Percentiles rank a stretch among this genome's conserved stretches.
These are phyloP conservation scores for Volucella inflata DNA, from an alignment of 2,888 invertebrate species.

Conservation along the genomic window DNA sequence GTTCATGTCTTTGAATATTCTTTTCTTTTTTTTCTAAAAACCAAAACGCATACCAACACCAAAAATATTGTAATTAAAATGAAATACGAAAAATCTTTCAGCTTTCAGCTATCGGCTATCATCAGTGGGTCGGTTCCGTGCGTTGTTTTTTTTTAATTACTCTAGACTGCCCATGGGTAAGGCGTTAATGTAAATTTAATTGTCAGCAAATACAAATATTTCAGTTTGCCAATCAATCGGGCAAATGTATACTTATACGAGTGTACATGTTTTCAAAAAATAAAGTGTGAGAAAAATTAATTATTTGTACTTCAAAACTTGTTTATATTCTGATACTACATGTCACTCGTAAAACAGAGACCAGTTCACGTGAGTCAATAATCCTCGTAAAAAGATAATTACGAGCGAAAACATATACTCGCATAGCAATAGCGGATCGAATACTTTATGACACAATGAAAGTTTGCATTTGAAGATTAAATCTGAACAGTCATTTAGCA, in stretches of 20 bases:
- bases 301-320: slow-evolving; percentile 26
- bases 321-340: slow-evolving; percentile 14
- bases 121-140: slow-evolving; percentile 11
- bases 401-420: not conserved
- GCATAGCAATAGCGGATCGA: not conserved
- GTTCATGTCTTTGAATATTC: too few relatives aligned
- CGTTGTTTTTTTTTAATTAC: slow-evolving; percentile 37
- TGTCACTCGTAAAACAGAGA: not conserved
- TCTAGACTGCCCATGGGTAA: slow-evolving; percentile 8
- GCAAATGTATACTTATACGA: too few relatives aligned
- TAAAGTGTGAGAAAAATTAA: slow-evolving; percentile 21
- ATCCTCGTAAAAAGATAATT: not conserved
- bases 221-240: not conserved
- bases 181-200: slow-evolving; percentile 50
- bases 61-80: too few relatives aligned
- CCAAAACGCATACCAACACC: too few relatives aligned
- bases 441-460: not conserved
- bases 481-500: too few relatives aligned
- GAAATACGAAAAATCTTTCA: too few relatives aligned
- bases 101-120: too few relatives aligned
- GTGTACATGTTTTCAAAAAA: too few relatives aligned
- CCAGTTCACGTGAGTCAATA: slow-evolving; percentile 16
- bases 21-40: too few relatives aligned
- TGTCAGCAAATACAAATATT: slow-evolving; percentile 20
- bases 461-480: too few relatives aligned